These are phyloP conservation scores for Rhagologus leucostigma DNA, from an alignment of 2,113 vertebrate genomes.

Conservation along the genomic window DNA sequence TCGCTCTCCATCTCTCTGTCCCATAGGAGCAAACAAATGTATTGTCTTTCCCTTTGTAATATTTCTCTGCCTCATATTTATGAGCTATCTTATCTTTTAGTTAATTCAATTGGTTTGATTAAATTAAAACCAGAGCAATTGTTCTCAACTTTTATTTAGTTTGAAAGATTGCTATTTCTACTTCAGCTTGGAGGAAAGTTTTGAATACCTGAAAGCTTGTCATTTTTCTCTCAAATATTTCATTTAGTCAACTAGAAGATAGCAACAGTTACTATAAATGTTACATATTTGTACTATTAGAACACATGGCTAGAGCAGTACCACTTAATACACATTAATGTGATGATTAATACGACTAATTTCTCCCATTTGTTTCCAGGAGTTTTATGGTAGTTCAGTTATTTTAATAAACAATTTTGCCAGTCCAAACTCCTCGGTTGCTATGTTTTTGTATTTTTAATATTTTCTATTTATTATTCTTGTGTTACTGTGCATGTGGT, in stretches of 20 bases:
- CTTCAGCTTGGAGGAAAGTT: neutral
- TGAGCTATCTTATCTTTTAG: neutral
- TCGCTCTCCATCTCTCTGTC: neutral
- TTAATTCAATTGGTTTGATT: neutral
- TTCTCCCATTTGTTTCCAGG: neutral
- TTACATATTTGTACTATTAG: neutral
- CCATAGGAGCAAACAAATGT: slow-evolving; percentile 30
- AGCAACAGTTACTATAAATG: neutral
- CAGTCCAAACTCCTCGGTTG: neutral
- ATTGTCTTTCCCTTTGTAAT: slow-evolving; percentile 4
- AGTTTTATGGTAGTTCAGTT: neutral
- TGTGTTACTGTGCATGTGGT: neutral
- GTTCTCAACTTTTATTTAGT: neutral
- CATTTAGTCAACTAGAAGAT: neutral
- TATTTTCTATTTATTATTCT: neutral
- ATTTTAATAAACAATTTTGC: neutral
- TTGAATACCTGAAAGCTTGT: neutral
- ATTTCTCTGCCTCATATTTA: neutral
- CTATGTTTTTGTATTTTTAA: neutral
- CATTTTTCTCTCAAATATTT: neutral
- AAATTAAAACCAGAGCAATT: neutral
- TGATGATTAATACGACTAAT: neutral
- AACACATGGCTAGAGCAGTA: neutral
- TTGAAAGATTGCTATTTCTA: neutral
- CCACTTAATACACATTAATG: neutral